Base-by-base conservation (phyloP, 1,140 invertebrate genomes). In the Zaprionus nigranus region DNA sequence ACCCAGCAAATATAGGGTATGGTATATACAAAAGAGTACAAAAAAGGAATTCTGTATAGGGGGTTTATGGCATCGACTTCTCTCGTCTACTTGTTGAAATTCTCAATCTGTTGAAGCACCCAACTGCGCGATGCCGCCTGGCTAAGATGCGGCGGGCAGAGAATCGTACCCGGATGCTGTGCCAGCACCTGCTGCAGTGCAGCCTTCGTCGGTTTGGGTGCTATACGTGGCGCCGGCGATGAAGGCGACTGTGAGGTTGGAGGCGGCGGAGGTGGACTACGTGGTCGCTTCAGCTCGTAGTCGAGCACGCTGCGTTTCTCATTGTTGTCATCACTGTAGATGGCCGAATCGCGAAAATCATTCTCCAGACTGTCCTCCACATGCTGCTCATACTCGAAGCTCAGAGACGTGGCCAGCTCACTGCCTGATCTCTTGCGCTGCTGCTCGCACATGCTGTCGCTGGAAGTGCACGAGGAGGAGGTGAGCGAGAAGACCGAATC, bases 271-370 rank as follows among this genome's bases (percentile, higher is more conserved):
- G 84, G 81, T 5, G 87, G 84, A 71, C 87, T 92, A 36, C 58
- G 68, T 15, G 86, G 80, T 0, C 77, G 62, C 15, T 88, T 86
- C 15, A 71, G 26, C 4, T 92, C 82, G 17, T 75, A 78, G 28
- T 91, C 86, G 0, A n/a, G 81, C 0, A 17, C 26, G 40, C 69
- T 79, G 17, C 87, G 84, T 53, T 83, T 91, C 59, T 67, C 96
- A 94, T 96, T 95, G n/a, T 93, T 95, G 20, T 93, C 94, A 78
- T 97, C 97, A 60, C 96, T 97, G 81, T 97, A 97, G 86, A 97
- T 96, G 79, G 97, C 97, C 81, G 96, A 97, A 91, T 97, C 97
- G 81, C 97, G 94, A 83, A 97, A 97, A 63, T 95, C 95, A 81
- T 95, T 94, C 86, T 91, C 93, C 75, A 90, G 66, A 46, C 66